These are phyloP conservation scores for Phaetusa simplex DNA, from an alignment of 2,113 vertebrate genomes.

Conservation along the genomic window DNA sequence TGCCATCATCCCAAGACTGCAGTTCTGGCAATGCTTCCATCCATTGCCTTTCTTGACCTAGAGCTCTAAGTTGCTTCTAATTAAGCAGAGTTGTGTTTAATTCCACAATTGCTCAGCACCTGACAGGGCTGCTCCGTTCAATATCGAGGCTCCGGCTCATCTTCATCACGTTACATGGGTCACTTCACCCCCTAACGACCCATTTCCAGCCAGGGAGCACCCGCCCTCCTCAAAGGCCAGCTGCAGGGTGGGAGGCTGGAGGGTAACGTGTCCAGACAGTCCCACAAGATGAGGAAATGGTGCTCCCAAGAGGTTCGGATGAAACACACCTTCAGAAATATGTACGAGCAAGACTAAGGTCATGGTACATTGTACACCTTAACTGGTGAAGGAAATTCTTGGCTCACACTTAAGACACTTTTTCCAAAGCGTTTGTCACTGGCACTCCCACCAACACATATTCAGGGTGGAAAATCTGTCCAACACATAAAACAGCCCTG, in stretches of 20 bases:
- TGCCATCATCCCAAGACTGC: not conserved
- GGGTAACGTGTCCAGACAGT: not conserved
- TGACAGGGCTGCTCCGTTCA: not conserved
- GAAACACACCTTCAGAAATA: not conserved
- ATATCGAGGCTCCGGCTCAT: not conserved
- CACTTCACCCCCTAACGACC: not conserved
- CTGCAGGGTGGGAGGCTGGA: not conserved
- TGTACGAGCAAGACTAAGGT: not conserved
- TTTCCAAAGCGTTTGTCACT: not conserved
- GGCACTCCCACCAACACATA: not conserved
- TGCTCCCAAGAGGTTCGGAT: slow-evolving; percentile 30
- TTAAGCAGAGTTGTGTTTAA: not conserved
- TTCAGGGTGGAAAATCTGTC: not conserved
- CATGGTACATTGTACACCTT: not conserved
- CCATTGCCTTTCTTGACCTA: not conserved
- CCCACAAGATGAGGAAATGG: not conserved
- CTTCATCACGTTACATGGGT: not conserved
- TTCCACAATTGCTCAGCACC: not conserved
- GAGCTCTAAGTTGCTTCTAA: not conserved
- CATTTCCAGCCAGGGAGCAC: not conserved
- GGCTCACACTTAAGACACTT: not conserved
- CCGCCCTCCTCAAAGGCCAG: not conserved
- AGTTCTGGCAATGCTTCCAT: not conserved
- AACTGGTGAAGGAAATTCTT: not conserved
- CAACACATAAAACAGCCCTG: not conserved